A percentile compares a stretch with the other conserved stretches of the same genome.
Conservation (phyloP, 2,113 vertebrate species). For the Pteronura brasiliensis region DNA sequence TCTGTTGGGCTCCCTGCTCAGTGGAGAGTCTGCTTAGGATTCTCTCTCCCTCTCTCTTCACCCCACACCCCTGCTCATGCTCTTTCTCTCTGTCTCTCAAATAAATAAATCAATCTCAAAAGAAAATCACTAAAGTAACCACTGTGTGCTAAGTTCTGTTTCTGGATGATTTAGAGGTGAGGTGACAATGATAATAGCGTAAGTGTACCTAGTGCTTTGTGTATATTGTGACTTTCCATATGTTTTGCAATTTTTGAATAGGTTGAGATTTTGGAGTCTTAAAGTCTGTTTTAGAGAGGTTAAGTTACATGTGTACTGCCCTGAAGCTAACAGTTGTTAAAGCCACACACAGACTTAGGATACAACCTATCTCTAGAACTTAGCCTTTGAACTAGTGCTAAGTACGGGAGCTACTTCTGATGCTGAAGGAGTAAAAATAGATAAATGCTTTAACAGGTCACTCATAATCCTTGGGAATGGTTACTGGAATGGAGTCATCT, state of each 20-base stretch:
- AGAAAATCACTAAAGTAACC: neutral
- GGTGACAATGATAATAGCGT: neutral
- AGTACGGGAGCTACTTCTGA: neutral
- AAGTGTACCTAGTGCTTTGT: neutral
- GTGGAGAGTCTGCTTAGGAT: neutral
- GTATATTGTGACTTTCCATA: neutral
- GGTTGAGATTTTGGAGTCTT: neutral
- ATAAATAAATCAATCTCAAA: neutral
- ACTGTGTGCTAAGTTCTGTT: neutral
- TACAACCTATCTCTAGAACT: neutral
- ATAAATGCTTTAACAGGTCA: neutral
- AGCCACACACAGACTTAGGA: neutral
- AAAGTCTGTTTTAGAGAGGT: neutral
- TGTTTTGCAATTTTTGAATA: neutral
- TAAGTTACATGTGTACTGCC: neutral
- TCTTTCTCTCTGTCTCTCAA: neutral
- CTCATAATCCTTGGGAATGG: no score
- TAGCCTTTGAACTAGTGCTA: neutral
- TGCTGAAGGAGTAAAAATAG: neutral
- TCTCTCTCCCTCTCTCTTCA: neutral
- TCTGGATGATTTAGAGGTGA: neutral
- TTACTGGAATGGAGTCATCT: neutral
- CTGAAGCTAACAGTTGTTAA: neutral
- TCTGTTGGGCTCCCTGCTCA: neutral
- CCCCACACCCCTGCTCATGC: neutral